Evolutionary conservation across 2,113 vertebrate genomes (phyloP).

Genomic region (Pseudonaja textilis): DNA sequence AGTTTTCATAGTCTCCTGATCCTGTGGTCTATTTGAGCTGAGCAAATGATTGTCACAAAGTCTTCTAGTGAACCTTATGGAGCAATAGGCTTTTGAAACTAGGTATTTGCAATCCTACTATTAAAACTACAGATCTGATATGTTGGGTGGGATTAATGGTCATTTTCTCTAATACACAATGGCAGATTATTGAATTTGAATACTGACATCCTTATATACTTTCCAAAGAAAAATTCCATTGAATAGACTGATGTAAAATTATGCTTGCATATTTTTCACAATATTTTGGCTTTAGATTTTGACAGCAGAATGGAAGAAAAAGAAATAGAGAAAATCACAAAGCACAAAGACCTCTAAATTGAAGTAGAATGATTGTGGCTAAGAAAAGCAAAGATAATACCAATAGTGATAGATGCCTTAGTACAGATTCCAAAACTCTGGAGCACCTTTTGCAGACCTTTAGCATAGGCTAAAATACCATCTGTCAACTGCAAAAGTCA

Average conservation of each 20-base stretch:
- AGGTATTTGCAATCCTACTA: background rate
- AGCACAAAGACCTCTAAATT: background rate
- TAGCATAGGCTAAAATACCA: background rate
- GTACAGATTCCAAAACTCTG: too few species aligned
- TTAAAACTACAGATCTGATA: background rate
- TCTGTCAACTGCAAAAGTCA: background rate
- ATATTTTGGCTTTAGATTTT: background rate
- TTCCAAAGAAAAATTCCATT: background rate
- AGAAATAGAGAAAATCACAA: too few species aligned
- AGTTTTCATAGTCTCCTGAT: background rate
- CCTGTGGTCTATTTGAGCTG: background rate
- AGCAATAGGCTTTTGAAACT: background rate
- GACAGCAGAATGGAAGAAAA: too few species aligned
- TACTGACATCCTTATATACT: background rate
- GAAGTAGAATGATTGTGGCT: too few species aligned
- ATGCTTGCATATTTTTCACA: background rate
- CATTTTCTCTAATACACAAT: background rate
- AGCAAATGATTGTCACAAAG: background rate
- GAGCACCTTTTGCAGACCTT: too few species aligned
- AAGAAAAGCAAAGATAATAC: too few species aligned
- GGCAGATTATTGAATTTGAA: background rate
- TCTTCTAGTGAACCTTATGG: background rate
- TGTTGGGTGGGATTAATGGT: background rate
- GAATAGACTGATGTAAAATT: background rate
- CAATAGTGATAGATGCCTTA: too few species aligned